These are phyloP conservation scores for Tethea ocularis DNA, from an alignment of 2,888 invertebrate species.

Conservation along the genomic window DNA sequence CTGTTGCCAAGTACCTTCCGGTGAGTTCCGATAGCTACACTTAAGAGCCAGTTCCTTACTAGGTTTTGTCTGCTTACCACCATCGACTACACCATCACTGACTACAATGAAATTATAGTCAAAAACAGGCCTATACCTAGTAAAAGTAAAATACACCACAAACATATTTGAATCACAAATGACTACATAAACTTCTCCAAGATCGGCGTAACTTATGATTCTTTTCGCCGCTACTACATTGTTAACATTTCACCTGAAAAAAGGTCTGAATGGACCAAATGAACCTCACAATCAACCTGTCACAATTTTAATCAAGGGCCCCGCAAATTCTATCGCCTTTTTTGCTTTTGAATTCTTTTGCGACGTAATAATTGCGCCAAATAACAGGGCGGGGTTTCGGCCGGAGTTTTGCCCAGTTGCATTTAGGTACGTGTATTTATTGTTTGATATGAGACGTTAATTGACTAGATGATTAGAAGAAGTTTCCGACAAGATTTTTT, in stretches of 20 bases:
- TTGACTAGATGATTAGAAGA: not conserved
- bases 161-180: not conserved
- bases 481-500: no score
- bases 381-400: conserved; percentile 63
- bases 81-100: no score
- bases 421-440: conserved; percentile 40
- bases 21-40: no score
- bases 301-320: conserved; percentile 79
- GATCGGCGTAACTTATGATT: not conserved
- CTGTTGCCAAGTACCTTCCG: no score
- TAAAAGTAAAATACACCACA: no score
- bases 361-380: conserved; percentile 79
- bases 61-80: no score
- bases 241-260: conserved; percentile 45
- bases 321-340: conserved; percentile 75
- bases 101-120: no score
- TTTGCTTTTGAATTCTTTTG: conserved; percentile 66
- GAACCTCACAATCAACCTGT: conserved; percentile 73
- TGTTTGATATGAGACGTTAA: conserved; percentile 12
- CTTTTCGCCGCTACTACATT: conserved; percentile 15
- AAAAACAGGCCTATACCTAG: no score
- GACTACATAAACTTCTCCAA: not conserved
- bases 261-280: conserved; percentile 32
- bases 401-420: conserved; percentile 44
- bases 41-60: no score